Base-by-base conservation (phyloP, 2,888 invertebrate genomes). In the Pyrgus malvae region DNA sequence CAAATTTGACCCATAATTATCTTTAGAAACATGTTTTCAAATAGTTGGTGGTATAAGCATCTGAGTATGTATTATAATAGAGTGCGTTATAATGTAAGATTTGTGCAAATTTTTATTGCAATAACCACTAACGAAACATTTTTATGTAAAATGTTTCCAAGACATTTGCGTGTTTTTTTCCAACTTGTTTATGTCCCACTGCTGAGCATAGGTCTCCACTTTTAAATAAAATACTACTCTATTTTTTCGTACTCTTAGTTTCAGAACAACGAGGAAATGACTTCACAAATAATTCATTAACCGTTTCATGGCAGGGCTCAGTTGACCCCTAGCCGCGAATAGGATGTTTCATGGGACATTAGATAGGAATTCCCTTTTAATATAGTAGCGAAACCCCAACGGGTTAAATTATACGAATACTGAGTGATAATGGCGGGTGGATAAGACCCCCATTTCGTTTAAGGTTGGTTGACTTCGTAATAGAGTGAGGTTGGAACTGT, bases 1-100 rank as follows among this genome's bases (percentile, higher is more conserved):
- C 49, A 41, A 41, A 50, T 50, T 41, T 7, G 12, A 50, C 21
- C 49, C 40, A 29, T 29, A 29, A 27, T 17, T 25, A 23, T 27
- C 23, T 38, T 31, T 11, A 29, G 11, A 16, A 21, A n/a, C 29
- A 42, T 35, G 7, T 29, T 11, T 11, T 9, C 11, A 11, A 29
- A 29, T 29, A 29, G 8, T 25, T 25, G 2, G 25, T 6, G 9
- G 7, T 7, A 9, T 25, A 8, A 25, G 8, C 8, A 7, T 7
- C 2, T 2, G 2, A 9, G 25, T 25, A 9, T 25, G 25, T 4
- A 25, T 6, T 8, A 25, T 2, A 8, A 25, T 7, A 25, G 25
- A 6, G 7, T 25, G 7, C 9, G 7, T 6, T 25, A 1, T 6
- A 8, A 6, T 2, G 3, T 21, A 21, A 21, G 3, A 21, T 21